Evolutionary conservation across 1,140 invertebrate species (phyloP), one percentile per base, ranked within the genome.

Genomic region (Drosophila seguyi): DNA sequence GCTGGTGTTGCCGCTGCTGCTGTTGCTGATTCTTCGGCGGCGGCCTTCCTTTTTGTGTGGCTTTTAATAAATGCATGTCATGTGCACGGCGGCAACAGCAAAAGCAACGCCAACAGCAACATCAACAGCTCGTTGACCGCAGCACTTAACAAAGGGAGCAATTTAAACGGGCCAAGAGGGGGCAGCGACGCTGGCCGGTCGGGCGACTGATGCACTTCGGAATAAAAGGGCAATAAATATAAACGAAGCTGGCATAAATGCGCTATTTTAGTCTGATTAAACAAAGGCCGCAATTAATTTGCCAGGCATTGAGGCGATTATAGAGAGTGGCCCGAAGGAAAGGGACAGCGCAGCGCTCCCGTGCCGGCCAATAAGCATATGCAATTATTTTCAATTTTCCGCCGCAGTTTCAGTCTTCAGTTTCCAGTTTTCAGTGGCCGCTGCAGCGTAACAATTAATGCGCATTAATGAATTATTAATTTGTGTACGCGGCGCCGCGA

Each of bases 381-480:
- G 76, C 66, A 67, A 55, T 69, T 67, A 69, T 69, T 69, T 69
- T 67, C 66, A 69, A 69, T 69, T 69, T 69, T 69, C 45, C 34
- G 42, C 16, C 68, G 56, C 61, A 61, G 67, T 76, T 87, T 78
- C 82, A 67, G 69, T 75, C 69, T 50, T 41, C 36, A 42, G 45
- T 47, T 67, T 47, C 31, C 42, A 66, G 65, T 71, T 73, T 34
- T 27, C 44, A 68, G 45, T 48, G 48, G 34, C 62, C 25, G 69
- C 38, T 78, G 79, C 67, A 74, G 48, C 59, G 75, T 57, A 69
- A 87, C 84, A 87, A 88, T 87, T 88, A 87, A 87, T 87, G 84
- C 84, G 79, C 80, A 84, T 87, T 87, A 87, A 87, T 87, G 80
- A 87, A 88, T 87, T 87, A 87, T 87, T 87, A 87, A 87, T 87